These are phyloP conservation scores for Grus americana DNA, from an alignment of 2,113 vertebrate species.

Conservation along the genomic window DNA sequence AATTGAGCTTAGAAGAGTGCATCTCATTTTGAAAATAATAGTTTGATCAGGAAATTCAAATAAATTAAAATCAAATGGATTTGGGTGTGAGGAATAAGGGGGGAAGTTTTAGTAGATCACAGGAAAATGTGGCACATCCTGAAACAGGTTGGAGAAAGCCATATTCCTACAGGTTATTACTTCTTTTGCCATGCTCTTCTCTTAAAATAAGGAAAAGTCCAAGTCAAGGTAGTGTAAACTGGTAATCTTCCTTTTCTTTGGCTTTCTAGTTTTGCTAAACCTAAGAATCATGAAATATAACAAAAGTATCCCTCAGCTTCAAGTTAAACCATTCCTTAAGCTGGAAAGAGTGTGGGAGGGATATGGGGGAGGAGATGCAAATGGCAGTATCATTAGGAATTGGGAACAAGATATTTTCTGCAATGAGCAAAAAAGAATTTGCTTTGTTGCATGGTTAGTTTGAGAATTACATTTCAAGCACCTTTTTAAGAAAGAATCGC, in stretches of 20 bases:
- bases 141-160: not conserved
- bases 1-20: not conserved
- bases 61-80: not conserved
- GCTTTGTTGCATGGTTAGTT: not conserved
- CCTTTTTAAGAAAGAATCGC: not conserved
- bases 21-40: constrained; percentile 13
- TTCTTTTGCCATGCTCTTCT: not conserved
- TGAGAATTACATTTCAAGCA: not conserved
- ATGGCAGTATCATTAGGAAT: not conserved
- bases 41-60: not conserved
- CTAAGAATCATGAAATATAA: not conserved
- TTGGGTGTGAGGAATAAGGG: not conserved
- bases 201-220: not conserved
- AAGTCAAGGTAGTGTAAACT: not conserved
- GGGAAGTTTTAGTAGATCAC: not conserved
- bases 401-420: not conserved
- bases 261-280: not conserved
- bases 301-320: not conserved
- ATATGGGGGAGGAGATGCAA: not conserved
- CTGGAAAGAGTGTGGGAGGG: not conserved
- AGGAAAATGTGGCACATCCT: not conserved
- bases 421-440: not conserved
- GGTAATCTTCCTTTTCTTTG: not conserved
- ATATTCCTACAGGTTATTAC: not conserved
- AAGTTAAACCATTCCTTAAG: not conserved